Base-by-base conservation (phyloP, 2,888 invertebrate species). In the Brachyptera putata region DNA sequence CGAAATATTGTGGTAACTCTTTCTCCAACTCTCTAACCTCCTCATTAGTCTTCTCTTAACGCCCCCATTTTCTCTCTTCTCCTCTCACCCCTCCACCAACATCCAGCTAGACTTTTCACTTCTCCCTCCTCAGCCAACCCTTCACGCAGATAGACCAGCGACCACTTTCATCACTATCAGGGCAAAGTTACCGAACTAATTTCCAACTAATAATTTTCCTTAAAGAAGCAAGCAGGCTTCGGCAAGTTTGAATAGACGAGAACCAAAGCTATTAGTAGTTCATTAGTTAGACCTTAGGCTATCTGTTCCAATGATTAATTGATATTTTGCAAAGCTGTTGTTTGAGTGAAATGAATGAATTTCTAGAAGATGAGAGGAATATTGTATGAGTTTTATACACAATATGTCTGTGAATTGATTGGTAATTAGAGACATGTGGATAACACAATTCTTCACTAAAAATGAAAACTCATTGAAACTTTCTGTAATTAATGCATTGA, bases 161-260 rank as follows among this genome's bases (percentile, higher is more conserved):
- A 16, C 3, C 43, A 43, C 18, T 43, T 43, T 43, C 43, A 14
- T 14, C 21, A 43, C 43, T 18, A n/a, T n/a, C 7, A 30, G 30
- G 11, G 30, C 11, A 7, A 30, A 43, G 41, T 60, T 56, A n/a
- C 48, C 34, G 56, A 60, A 56, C 60, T 60, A 56, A 48, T 60
- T 60, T 60, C 53, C 56, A 48, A 56, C 48, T 60, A 56, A 56
- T 37, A 60, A 60, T 41, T 41, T 18, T 48, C 36, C 13, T 43
- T 16, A 13, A 48, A 43, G 37, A 43, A 34, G 56, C 30, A 11
- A 11, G 25, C n/a, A 11, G 24, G n/a, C n/a, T 22, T 3, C 16
- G 16, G 53, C 34, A 34, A 30, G 11, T 30, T 30, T 7, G 11
- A 30, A 11, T n/a, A n/a, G n/a, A 30, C 11, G 30, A 7, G 30